These are phyloP conservation scores for Lobophora halterata DNA, from an alignment of 2,888 invertebrate genomes.

Conservation along the genomic window DNA sequence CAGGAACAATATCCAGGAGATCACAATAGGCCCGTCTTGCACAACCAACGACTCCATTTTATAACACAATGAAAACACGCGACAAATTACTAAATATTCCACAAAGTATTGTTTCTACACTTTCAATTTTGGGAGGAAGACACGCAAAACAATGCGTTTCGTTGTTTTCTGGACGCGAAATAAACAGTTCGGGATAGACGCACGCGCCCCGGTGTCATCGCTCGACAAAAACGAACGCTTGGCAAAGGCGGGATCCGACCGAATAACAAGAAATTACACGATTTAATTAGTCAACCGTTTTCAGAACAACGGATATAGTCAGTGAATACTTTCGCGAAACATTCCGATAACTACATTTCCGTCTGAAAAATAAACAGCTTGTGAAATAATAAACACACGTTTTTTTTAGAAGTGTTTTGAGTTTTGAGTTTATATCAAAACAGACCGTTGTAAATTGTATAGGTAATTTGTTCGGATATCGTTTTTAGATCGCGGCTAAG, in stretches of 20 bases:
- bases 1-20: constrained; percentile 72
- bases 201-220: constrained; percentile 69
- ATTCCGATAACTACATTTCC: constrained; percentile 12
- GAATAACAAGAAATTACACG: constrained; percentile 57
- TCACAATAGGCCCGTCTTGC: constrained; percentile 67
- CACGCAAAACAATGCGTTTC: constrained; percentile 16
- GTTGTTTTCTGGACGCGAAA: constrained; percentile 35
- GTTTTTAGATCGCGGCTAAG: constrained; percentile 43
- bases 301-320: constrained; percentile 32
- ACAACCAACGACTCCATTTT: constrained; percentile 59
- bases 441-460: constrained; percentile 22
- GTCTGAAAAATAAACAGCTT: too few species aligned
- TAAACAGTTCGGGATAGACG: constrained; percentile 60
- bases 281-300: constrained; percentile 49
- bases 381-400: too few species aligned
- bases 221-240: constrained; percentile 64
- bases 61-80: constrained; percentile 29
- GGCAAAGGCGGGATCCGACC: constrained; percentile 64
- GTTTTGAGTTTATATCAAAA: constrained; percentile 3
- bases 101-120: too few species aligned
- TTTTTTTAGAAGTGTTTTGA: too few species aligned
- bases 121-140: constrained; percentile 12
- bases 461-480: constrained; percentile 18
- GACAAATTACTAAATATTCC: constrained; percentile 16
- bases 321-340: constrained; percentile 17